Conservation (phyloP, 2,888 invertebrate genomes). For the Melolontha melolontha region DNA sequence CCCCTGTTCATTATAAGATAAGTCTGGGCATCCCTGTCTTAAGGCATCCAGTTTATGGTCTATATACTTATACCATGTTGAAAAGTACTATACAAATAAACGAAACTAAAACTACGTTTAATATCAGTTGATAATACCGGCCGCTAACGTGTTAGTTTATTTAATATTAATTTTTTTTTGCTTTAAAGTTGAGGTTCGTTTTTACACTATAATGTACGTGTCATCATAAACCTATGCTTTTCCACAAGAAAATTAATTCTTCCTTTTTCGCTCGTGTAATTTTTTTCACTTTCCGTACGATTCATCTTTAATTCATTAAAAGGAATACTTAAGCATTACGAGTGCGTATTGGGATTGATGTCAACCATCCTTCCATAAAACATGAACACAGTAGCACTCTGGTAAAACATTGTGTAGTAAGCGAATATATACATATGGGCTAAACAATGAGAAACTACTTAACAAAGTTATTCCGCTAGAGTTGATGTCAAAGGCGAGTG, state of each 20-base stretch:
- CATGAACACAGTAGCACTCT: slow-evolving; percentile 11
- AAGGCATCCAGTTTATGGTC: too few species aligned
- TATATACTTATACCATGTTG: too few species aligned
- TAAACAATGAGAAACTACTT: not conserved
- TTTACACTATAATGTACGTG: too few species aligned
- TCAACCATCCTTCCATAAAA: slow-evolving; percentile 12
- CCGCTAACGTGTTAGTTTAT: too few species aligned
- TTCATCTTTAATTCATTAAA: slow-evolving; percentile 24
- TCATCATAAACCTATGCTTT: too few species aligned
- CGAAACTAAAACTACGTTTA: too few species aligned
- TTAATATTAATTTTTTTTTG: too few species aligned
- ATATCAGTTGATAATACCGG: too few species aligned
- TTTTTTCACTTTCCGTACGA: slow-evolving; percentile 15
- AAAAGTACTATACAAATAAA: too few species aligned
- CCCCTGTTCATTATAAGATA: too few species aligned
- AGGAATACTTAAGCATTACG: slow-evolving; percentile 16
- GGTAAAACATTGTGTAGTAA: not conserved
- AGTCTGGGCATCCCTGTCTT: too few species aligned
- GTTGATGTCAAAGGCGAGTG: not conserved
- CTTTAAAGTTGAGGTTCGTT: too few species aligned
- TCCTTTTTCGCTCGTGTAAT: not conserved
- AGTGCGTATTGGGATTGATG: not conserved
- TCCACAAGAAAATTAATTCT: not conserved
- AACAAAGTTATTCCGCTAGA: not conserved
- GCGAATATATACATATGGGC: not conserved